phyloP scores from a whole-genome alignment of 2,113 vertebrate species.

The Romanogobio albipinnatus region DNA sequence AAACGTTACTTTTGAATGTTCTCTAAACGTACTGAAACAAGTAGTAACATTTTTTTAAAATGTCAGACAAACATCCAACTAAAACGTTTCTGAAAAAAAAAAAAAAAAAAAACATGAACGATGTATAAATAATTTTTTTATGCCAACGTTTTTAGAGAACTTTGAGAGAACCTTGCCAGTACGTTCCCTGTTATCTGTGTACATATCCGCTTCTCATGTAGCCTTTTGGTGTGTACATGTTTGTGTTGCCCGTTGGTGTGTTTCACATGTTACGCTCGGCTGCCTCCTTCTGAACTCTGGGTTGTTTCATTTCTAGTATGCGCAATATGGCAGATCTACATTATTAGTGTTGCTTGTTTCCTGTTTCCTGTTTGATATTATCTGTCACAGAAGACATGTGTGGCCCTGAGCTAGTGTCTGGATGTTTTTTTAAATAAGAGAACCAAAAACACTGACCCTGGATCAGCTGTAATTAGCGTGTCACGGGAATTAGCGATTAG shows the following conservation, averaged over 20 bases:
- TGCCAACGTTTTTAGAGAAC: too few relatives aligned
- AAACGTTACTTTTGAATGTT: too few relatives aligned
- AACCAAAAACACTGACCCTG: not conserved
- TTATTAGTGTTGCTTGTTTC: conserved; percentile 43
- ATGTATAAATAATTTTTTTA: too few relatives aligned
- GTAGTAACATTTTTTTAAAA: too few relatives aligned
- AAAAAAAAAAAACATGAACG: too few relatives aligned
- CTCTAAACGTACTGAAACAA: too few relatives aligned
- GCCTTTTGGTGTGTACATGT: not conserved
- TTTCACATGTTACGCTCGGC: conserved; percentile 36
- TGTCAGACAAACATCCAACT: too few relatives aligned
- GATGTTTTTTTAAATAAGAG: conserved; percentile 11
- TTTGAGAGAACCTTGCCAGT: too few relatives aligned
- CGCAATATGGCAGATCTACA: not conserved
- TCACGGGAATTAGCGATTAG: conserved; percentile 21
- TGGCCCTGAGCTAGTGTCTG: conserved; percentile 19
- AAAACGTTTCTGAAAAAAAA: too few relatives aligned
- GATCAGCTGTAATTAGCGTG: not conserved
- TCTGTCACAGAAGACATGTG: conserved; percentile 30
- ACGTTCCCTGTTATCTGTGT: too few relatives aligned
- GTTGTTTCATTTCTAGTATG: conserved; percentile 25
- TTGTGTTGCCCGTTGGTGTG: conserved; percentile 16
- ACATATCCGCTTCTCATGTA: not conserved
- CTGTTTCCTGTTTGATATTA: conserved; percentile 43
- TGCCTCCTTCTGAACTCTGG: conserved; percentile 9